Evolutionary conservation across 30 jellyfish, hydroid and myxozoan genomes (phyloP), one percentile per base, ranked within the genome.

Genomic region (Chironex yamaguchii): DNA sequence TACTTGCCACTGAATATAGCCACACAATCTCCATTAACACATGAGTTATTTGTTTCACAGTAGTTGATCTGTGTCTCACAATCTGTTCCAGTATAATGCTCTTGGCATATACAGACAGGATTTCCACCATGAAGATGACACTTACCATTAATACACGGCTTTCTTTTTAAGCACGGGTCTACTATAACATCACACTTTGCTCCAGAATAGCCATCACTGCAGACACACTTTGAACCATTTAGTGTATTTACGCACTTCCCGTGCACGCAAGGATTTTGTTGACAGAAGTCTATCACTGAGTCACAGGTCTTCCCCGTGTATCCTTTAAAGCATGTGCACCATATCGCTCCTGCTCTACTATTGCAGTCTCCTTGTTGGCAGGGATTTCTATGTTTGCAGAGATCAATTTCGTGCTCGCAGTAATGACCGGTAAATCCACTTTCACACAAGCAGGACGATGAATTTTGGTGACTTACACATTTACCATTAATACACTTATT

Each of bases 331-430:
- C 94, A 84, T 0, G 78, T 27, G 31, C 97, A 89, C 35, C 49
- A 76, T 64, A 50, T 76, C 30, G 83, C 82, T 17, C 92, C 96
- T 21, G 71, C 35, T n/a, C 32, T 42, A 36, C 49, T 42, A 2
- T 4, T 48, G 71, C 97, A 89, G 0, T 48, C 52, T 29, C 97
- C 97, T 49, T 73, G 70, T 1, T 49, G 73, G 48, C 97, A 89
- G 0, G 97, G 97, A 34, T 63, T 81, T 42, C 58, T 42, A 17
- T 42, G 17, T 17, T 42, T 42, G 17, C 58, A 42, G 9, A 42
- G 17, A 67, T 67, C 80, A 2, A 67, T 31, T 11, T 80, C 81
- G 13, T 6, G 27, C 42, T 70, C 83, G 29, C 93, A 89, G 32
- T 1, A 0, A 23, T 52, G 29, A 3, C 97, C 97, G 2, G 71